Conservation (phyloP, 2,113 vertebrate species). For the Cephalopterus ornatus region DNA sequence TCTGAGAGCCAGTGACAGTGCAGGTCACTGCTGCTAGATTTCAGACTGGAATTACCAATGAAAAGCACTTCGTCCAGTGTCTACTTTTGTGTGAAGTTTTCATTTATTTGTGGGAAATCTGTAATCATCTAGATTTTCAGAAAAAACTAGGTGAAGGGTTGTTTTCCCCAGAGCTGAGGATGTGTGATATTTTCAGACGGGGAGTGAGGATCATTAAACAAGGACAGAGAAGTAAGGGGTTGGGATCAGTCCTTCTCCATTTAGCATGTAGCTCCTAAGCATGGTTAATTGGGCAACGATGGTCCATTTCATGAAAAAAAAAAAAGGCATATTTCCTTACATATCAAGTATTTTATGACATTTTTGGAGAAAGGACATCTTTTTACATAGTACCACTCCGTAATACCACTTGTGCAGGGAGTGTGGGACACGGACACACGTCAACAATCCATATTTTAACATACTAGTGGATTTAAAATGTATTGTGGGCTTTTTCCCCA, state of each 20-base stretch:
- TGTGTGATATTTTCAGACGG: background rate
- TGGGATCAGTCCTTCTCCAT: background rate
- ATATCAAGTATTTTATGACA: background rate
- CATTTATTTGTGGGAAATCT: background rate
- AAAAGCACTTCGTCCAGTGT: background rate
- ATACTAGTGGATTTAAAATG: background rate
- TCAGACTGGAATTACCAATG: background rate
- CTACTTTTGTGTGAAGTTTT: background rate
- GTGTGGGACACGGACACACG: accelerated
- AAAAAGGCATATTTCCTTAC: background rate
- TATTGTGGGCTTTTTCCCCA: accelerated
- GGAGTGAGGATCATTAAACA: background rate
- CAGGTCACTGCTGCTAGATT: background rate
- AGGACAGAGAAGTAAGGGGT: background rate
- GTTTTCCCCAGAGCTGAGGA: background rate
- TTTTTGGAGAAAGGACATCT: background rate
- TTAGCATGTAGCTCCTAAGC: background rate
- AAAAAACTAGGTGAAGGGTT: background rate
- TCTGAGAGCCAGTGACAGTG: background rate
- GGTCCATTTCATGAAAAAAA: background rate
- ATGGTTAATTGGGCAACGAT: background rate
- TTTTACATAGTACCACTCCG: accelerated
- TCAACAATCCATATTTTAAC: background rate
- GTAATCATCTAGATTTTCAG: background rate
- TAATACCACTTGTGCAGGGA: background rate